Conservation (phyloP, 37 sponge, comb jelly and placozoan genomes). For the Beroe ovata region DNA sequence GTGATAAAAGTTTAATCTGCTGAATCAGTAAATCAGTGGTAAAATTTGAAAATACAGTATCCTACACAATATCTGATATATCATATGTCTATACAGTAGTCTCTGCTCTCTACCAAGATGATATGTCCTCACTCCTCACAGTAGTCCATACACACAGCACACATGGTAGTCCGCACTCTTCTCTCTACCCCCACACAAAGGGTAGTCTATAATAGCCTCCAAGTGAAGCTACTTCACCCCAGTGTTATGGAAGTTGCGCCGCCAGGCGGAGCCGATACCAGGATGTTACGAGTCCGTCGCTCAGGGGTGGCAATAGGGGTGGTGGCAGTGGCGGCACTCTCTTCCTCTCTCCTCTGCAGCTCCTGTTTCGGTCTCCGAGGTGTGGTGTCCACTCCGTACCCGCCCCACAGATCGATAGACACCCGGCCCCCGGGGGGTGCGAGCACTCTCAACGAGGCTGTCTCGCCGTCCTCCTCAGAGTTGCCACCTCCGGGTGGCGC, state of each 20-base stretch:
- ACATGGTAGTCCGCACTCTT: too few species aligned
- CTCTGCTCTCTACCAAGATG: too few species aligned
- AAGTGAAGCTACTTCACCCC: not conserved
- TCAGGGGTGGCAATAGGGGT: not conserved
- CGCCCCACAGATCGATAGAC: not conserved
- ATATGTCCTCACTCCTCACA: not conserved
- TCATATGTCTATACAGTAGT: too few species aligned
- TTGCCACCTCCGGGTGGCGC: slow-evolving; percentile 30
- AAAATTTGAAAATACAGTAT: too few species aligned
- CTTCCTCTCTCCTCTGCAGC: not conserved
- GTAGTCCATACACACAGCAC: not conserved
- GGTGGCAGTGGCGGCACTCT: not conserved
- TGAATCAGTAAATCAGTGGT: too few species aligned
- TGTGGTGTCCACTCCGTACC: slow-evolving; percentile 1
- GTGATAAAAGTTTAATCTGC: too few species aligned
- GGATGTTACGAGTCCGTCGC: not conserved
- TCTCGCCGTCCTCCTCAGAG: not conserved
- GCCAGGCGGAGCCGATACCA: slow-evolving; percentile 24
- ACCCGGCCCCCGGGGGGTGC: slow-evolving; percentile 27
- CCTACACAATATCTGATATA: too few species aligned
- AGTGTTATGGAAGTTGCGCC: slow-evolving; percentile 6
- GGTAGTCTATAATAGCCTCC: too few species aligned
- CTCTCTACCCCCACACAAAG: too few species aligned
- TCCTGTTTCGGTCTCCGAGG: not conserved
- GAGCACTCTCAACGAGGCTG: not conserved